Evolutionary conservation across 1,140 invertebrate genomes (phyloP).

Genomic region (Drosophila pallidifrons): DNA sequence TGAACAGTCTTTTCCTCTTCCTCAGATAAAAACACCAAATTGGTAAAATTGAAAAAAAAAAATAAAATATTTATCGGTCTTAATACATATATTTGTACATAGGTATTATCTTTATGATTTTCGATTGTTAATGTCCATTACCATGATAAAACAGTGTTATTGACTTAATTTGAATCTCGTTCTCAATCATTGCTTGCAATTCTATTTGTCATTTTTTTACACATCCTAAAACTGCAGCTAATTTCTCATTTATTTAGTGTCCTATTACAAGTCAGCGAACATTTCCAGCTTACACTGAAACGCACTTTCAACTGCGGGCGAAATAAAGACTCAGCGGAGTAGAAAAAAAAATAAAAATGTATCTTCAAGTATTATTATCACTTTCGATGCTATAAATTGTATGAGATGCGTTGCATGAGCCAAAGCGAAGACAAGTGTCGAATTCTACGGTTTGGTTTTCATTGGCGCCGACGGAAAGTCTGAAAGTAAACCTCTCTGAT

Average conservation of each 20-base stretch:
- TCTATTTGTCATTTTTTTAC: too few species aligned
- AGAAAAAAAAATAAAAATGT: neutral
- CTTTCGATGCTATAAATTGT: constrained; percentile 45
- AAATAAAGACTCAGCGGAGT: neutral
- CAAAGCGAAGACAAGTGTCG: constrained; percentile 44
- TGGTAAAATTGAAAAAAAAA: too few species aligned
- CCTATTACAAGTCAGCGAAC: neutral
- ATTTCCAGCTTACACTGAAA: constrained; percentile 40
- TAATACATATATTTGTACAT: too few species aligned
- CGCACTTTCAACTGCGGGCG: constrained; percentile 21
- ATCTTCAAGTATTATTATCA: constrained; percentile 40
- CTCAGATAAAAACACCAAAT: too few species aligned
- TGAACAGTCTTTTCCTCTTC: too few species aligned
- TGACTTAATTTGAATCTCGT: too few species aligned
- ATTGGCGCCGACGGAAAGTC: constrained; percentile 26
- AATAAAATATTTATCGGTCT: too few species aligned
- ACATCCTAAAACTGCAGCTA: neutral
- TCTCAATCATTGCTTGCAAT: too few species aligned
- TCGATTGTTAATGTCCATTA: too few species aligned
- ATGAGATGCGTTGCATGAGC: constrained; percentile 36
- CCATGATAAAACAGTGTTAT: too few species aligned
- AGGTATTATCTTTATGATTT: too few species aligned
- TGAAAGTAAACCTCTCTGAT: neutral
- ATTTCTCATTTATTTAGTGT: neutral
- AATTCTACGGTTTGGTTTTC: constrained; percentile 41